These are phyloP conservation scores for Antheraea pernyi DNA, from an alignment of 1,140 invertebrate species.

Conservation along the genomic window DNA sequence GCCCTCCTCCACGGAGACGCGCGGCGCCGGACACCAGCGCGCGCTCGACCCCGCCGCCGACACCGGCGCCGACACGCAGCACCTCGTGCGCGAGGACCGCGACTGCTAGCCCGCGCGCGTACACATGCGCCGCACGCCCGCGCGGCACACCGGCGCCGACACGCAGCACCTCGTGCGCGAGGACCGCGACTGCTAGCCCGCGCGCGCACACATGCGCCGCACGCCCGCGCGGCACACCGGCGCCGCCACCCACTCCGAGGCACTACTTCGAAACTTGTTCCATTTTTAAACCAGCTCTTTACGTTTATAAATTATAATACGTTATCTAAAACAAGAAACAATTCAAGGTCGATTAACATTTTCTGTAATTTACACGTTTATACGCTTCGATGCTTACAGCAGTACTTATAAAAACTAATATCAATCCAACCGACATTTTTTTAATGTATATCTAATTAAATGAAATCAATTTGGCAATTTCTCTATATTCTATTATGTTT, in stretches of 20 bases:
- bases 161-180: slow-evolving; percentile 94
- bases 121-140: slow-evolving; percentile 85
- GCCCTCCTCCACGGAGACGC: slow-evolving; percentile 84
- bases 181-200: slow-evolving; percentile 81
- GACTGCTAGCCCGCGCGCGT: slow-evolving; percentile 68
- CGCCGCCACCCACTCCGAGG: slow-evolving; percentile 95
- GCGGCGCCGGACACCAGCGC: slow-evolving; percentile 46
- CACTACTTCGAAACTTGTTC: too few species aligned
- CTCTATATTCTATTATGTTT: background rate
- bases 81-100: slow-evolving; percentile 92
- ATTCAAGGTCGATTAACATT: background rate
- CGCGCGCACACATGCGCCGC: slow-evolving; percentile 73
- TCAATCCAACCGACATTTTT: background rate
- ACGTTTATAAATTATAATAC: background rate
- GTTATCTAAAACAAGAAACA: background rate
- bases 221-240: slow-evolving; percentile 93
- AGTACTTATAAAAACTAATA: background rate
- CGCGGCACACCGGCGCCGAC: slow-evolving; percentile 92
- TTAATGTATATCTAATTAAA: background rate
- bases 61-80: slow-evolving; percentile 95
- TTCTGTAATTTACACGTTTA: background rate
- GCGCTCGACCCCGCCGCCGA: slow-evolving; percentile 91
- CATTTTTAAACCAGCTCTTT: too few species aligned
- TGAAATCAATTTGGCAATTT: background rate
- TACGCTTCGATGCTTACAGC: background rate